These are phyloP conservation scores for Morone chrysops DNA, from an alignment of 2,113 vertebrate genomes.

Conservation along the genomic window DNA sequence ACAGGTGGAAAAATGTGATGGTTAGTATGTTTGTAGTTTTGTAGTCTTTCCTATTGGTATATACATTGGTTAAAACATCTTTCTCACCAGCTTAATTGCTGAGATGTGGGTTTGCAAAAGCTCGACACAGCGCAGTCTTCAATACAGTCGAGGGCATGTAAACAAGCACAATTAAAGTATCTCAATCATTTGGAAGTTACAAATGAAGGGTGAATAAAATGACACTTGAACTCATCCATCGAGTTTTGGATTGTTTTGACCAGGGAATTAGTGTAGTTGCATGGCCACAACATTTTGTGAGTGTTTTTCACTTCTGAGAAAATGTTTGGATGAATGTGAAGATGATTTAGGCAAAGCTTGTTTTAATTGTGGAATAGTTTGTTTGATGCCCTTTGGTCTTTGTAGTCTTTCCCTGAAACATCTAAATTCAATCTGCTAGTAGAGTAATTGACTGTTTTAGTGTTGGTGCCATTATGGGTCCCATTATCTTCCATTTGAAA, in stretches of 20 bases:
- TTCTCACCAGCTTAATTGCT: neutral
- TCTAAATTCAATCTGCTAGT: constrained; percentile 5
- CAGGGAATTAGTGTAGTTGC: neutral
- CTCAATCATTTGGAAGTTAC: neutral
- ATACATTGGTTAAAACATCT: too few relatives aligned
- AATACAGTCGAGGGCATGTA: neutral
- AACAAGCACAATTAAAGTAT: neutral
- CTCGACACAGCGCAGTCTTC: neutral
- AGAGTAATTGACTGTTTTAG: constrained; percentile 24
- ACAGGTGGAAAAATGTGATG: neutral
- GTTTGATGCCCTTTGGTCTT: neutral
- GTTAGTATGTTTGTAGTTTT: neutral
- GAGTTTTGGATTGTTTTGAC: neutral
- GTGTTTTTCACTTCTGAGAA: neutral
- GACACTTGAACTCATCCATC: neutral
- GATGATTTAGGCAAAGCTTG: neutral
- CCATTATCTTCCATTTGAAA: constrained; percentile 42
- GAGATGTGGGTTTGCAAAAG: neutral
- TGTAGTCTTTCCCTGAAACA: constrained; percentile 3
- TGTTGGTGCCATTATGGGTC: constrained; percentile 15
- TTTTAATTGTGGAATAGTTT: neutral
- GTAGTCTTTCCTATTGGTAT: neutral
- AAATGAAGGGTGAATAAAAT: neutral
- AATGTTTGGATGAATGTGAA: neutral
- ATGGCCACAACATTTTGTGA: neutral